Percentiles rank a stretch among this genome's conserved stretches.
Conservation (phyloP, 2,888 invertebrate species). For the Bembecia ichneumoniformis region DNA sequence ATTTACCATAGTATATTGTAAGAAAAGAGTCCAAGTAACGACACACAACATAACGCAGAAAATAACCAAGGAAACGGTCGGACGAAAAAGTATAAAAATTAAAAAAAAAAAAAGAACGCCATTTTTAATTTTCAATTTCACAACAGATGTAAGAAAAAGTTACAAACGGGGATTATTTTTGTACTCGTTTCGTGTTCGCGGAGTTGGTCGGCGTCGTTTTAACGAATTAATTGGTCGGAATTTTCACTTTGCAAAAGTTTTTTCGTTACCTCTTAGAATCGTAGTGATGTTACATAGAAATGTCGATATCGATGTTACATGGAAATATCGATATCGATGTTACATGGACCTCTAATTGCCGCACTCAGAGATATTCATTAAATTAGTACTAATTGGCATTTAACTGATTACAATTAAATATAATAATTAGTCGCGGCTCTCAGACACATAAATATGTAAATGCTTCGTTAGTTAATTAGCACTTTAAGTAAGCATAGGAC, state of each 20-base stretch:
- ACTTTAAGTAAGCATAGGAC: too few species aligned
- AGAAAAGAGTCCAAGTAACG: too few species aligned
- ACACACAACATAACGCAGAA: too few species aligned
- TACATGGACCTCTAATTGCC: too few species aligned
- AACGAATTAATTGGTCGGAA: slow-evolving; percentile 41
- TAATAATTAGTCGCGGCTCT: too few species aligned
- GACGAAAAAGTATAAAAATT: not conserved
- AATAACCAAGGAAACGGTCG: not conserved
- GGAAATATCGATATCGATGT: slow-evolving; percentile 5
- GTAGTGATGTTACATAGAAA: not conserved
- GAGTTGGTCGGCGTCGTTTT: slow-evolving; percentile 13
- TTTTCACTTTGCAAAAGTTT: slow-evolving; percentile 22
- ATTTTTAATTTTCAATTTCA: not conserved
- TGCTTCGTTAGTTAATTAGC: too few species aligned
- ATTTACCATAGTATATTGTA: too few species aligned
- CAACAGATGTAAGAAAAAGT: slow-evolving; percentile 1
- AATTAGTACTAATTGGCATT: too few species aligned
- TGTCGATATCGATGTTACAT: not conserved
- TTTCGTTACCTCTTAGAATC: not conserved
- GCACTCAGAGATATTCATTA: too few species aligned
- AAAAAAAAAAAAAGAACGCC: not conserved
- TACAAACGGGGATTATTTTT: not conserved
- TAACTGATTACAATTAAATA: too few species aligned
- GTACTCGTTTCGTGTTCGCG: not conserved
- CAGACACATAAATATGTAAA: too few species aligned